A percentile compares a stretch with the other conserved stretches of the same genome.
These are phyloP conservation scores for Xestia rhomboidea DNA, from an alignment of 2,888 invertebrate species.

Conservation along the genomic window DNA sequence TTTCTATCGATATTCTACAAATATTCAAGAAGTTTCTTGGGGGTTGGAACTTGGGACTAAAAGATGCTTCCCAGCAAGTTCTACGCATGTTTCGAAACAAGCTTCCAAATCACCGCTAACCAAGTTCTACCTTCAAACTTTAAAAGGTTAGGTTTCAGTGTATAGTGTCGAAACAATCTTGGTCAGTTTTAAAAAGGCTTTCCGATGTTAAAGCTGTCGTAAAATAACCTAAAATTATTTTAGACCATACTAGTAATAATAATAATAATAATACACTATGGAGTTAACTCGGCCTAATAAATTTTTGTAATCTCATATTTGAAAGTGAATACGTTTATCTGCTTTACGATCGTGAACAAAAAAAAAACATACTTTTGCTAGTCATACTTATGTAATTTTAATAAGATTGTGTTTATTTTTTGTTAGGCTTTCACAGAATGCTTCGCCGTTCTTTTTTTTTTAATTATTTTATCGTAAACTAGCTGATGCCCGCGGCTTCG, in stretches of 20 bases:
- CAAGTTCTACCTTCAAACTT: neutral
- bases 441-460: neutral
- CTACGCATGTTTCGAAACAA: neutral
- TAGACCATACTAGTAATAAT: no score
- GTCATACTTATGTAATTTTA: constrained; percentile 3
- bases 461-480: neutral
- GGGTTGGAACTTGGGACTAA: no score
- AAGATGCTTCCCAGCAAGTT: neutral
- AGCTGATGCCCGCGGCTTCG: no score
- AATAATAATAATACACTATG: no score
- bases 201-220: neutral
- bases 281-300: neutral
- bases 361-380: neutral
- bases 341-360: neutral
- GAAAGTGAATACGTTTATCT: constrained; percentile 10
- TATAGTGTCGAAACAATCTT: neutral
- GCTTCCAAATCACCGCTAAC: neutral
- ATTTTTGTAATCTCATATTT: neutral
- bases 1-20: no score
- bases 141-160: neutral
- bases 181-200: neutral
- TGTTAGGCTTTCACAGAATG: neutral
- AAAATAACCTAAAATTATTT: neutral
- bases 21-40: no score
- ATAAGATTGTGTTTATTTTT: neutral